Base-by-base conservation (phyloP, 2,113 vertebrate genomes). In the Phaethon lepturus region DNA sequence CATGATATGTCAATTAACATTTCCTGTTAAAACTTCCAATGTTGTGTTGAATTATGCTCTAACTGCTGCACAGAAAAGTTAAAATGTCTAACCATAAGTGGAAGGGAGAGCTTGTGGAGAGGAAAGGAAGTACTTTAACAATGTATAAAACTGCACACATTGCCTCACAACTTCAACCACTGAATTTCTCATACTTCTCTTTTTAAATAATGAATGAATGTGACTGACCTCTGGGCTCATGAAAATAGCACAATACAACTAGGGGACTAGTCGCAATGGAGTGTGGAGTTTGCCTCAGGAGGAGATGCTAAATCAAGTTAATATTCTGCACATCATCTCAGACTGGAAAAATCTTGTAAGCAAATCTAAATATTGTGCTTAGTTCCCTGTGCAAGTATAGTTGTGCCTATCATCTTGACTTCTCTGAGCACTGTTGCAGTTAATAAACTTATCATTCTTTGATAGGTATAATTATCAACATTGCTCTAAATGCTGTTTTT, bases 101-200 rank as follows among this genome's bases (percentile, higher is more conserved):
- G 52, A 94, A 85, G 29, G 18, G 18, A 72, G 28, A 79, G 33
- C 28, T 83, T 92, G 38, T 58, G 14, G 53, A 79, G 55, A 86
- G 42, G 74, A 95, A 71, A 13, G 44, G 45, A 56, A 91, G 50
- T 73, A 64, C 89, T 85, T 95, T 55, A 62, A 35, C 8, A 7
- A 5, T 44, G 11, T 60, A 45, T 69, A 42, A 88, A 98, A 95
- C 95, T 66, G 66, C 42, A 71, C 66, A 71, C 38, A 17, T 38
- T 86, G 26, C 63, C 18, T 66, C 55, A 82, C 67, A 49, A 28
- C 77, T 96, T 97, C 80, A 96, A 56, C 58, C 5, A 4, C 59
- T 88, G 72, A 38, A 56, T 74, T 96, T 81, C 77, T 68, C 7
- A 3, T 74, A 33, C 62, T 74, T 91, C 94, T 97, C 67, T 96